Conservation (phyloP, 2,797 vertebrate genomes). For the Rhinogobio ventralis region DNA sequence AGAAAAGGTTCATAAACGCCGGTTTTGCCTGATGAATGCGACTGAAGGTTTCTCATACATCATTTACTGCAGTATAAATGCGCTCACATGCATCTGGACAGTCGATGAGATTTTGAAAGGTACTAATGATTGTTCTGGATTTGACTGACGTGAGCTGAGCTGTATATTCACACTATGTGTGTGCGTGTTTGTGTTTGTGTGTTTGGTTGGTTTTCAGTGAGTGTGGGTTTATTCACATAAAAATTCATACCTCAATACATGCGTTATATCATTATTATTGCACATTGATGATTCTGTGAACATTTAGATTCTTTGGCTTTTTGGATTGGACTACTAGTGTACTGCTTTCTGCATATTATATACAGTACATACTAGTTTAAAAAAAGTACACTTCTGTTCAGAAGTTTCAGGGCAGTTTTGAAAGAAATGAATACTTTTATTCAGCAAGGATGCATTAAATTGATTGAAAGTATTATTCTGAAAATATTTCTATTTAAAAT, state of each 20-base stretch:
- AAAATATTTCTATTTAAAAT: no score
- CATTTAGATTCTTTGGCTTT: neutral
- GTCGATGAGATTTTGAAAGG: slow-evolving; percentile 31
- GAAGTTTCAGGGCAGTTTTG: neutral
- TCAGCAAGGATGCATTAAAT: neutral
- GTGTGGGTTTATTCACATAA: slow-evolving; percentile 58
- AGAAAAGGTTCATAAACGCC: neutral
- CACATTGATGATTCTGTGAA: neutral
- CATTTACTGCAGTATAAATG: slow-evolving; percentile 39
- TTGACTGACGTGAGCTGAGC: slow-evolving; percentile 44
- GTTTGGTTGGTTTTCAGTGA: slow-evolving; percentile 37
- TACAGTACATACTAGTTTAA: neutral
- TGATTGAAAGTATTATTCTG: neutral
- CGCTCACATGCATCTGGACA: slow-evolving; percentile 14
- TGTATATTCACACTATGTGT: slow-evolving; percentile 61
- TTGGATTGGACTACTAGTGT: no score
- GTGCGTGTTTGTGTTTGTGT: slow-evolving; percentile 40
- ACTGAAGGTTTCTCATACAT: slow-evolving; percentile 16
- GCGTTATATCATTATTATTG: slow-evolving; percentile 3
- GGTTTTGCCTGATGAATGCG: neutral
- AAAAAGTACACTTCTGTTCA: neutral
- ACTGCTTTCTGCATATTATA: neutral
- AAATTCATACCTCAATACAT: slow-evolving; percentile 58
- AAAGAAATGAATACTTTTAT: neutral
- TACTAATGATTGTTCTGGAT: slow-evolving; percentile 50